Evolutionary conservation across 1,140 invertebrate genomes (phyloP), one percentile per base, ranked within the genome.

Genomic region (Probaryconus sp.): DNA sequence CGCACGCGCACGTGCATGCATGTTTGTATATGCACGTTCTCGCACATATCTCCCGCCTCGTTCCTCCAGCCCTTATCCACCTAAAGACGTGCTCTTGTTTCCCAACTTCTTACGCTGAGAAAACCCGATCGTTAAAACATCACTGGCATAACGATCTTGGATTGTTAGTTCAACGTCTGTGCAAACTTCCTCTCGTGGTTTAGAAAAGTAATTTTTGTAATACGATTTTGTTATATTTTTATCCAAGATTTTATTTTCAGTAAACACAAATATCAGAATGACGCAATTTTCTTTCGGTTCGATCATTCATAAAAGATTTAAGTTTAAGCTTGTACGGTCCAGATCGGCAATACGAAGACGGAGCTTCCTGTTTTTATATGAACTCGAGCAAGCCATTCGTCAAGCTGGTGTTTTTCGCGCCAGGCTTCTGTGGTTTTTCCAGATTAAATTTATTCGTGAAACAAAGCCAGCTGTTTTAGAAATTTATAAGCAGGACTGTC

Each of bases 1-100:
- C 31, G 35, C 43, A 63, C 51, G 58, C 42, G 30, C 30, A 18
- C 45, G 45, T 35, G 28, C 38, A 31, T 65, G 40, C 37, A 64
- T 53, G 45, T 51, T 51, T 64, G 47, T 64, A 50, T 45, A 53
- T 65, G 64, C 53, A 68, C 64, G 64, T 58, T 68, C 42, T 48
- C 64, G 30, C 65, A 51, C 53, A 53, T 58, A 53, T 37, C 51
- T 42, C 9, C 9, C 28, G 20, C 56, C 42, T 56, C 33, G 24
- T 30, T 48, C 45, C 38, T 14, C 9, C 9, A 51, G 53, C n/a
- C n/a, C n/a, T n/a, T n/a, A 28, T 53, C 48, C 38, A 21, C 45
- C 13, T 21, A 31, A 65, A 61, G 47, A 60, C 55, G 55, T 73
- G 47, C 45, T 65, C 61, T 42, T 55, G 47, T 65, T 61, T 53